phyloP scores from a whole-genome alignment of 2,113 vertebrate species.

The Antechinus stuartii region DNA sequence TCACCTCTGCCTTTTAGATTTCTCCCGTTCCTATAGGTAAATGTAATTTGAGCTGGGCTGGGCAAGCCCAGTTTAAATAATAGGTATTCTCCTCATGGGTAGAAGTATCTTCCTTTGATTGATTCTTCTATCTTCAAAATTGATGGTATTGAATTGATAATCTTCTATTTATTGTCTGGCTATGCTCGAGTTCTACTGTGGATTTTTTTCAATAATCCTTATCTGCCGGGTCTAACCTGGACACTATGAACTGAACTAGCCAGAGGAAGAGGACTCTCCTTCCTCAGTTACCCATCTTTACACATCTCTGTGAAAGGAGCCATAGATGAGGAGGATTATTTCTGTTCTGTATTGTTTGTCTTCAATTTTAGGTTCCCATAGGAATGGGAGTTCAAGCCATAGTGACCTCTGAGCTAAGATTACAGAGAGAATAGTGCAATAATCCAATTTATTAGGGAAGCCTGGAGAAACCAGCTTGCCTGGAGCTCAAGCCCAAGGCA shows the following conservation, averaged over 20 bases:
- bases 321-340: too few species aligned
- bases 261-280: not conserved
- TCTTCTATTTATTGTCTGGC: not conserved
- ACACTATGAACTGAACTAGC: not conserved
- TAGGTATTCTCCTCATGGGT: not conserved
- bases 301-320: not conserved
- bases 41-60: not conserved
- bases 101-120: not conserved
- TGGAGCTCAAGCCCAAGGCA: not conserved
- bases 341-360: not conserved
- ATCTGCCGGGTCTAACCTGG: not conserved
- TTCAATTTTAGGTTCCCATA: not conserved
- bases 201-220: not conserved
- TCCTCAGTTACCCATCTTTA: not conserved
- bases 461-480: not conserved
- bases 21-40: not conserved
- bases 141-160: not conserved
- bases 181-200: not conserved
- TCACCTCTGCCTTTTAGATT: not conserved
- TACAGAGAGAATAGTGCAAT: not conserved
- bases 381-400: not conserved
- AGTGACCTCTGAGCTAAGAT: not conserved
- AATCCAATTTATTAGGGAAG: not conserved
- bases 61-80: not conserved
- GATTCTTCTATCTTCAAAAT: not conserved